Evolutionary conservation across 2,113 vertebrate species (phyloP), one percentile per base, ranked within the genome.

Genomic region (Gymnogyps californianus): DNA sequence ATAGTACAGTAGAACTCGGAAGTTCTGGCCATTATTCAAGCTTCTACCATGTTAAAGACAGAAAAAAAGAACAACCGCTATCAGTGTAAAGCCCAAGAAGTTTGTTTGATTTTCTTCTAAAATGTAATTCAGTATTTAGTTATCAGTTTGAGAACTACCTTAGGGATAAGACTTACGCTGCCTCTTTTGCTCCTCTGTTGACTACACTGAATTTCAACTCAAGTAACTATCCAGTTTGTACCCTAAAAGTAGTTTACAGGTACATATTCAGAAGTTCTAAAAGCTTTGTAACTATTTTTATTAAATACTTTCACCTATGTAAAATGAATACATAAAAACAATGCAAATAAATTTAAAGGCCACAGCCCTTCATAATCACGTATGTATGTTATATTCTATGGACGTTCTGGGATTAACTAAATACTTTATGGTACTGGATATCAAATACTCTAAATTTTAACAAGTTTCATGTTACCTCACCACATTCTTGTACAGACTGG

Each of bases 331-430:
- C 61, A 51, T 40, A 62, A 64, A 90, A 67, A 28, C 12, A 64
- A 83, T 32, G 40, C 10, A 65, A 72, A 51, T 32, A 61, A 83
- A 82, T 52, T 16, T 40, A 52, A 76, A 89, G 61, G 22, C 29
- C 21, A 34, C 2, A 28, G 49, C 11, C 3, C 42, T 79, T 74
- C 34, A 32, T 15, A 36, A 75, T 74, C 3, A 24, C 1, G 0
- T 42, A 36, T 26, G 15, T 34, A 44, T 11, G 3, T 44, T 57
- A 69, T 5, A 93, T 5, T 66, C 20, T 25, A 7, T 2, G 6
- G 31, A 65, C 11, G 5, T 31, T 81, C 54, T 58, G 15, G 34
- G 89, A 87, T n/a, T 65, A 92, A 81, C 7, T 58, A 81, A 64
- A 62, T 64, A 58, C 8, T 67, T 67, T 26, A 54, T 20, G 16